Percentiles rank a stretch among this genome's conserved stretches.
These are phyloP conservation scores for Acanthacorydalis orientalis DNA, from an alignment of 2,888 invertebrate genomes.

Conservation along the genomic window DNA sequence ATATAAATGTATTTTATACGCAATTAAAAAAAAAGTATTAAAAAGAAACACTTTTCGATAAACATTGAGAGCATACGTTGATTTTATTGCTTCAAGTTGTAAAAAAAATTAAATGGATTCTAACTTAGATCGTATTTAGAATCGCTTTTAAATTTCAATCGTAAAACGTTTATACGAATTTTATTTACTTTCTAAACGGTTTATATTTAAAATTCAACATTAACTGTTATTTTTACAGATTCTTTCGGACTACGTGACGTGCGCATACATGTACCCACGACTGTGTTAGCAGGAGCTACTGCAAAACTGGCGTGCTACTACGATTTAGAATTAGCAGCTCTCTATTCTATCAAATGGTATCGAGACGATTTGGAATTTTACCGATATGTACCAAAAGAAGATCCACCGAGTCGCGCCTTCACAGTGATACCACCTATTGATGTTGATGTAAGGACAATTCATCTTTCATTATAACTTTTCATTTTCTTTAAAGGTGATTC, in stretches of 20 bases:
- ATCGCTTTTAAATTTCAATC: too few relatives aligned
- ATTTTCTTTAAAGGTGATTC: too few relatives aligned
- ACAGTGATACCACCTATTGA: neutral
- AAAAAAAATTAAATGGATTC: too few relatives aligned
- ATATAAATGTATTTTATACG: too few relatives aligned
- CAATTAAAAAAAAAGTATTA: too few relatives aligned
- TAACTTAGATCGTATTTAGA: too few relatives aligned
- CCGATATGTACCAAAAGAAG: constrained; percentile 5
- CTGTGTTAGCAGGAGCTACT: constrained; percentile 18
- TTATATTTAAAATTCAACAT: neutral
- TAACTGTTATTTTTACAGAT: constrained; percentile 1
- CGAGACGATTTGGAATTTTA: constrained; percentile 4
- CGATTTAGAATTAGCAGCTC: constrained; percentile 17
- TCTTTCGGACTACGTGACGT: constrained; percentile 1
- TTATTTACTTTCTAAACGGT: too few relatives aligned
- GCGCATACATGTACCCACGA: constrained; percentile 15
- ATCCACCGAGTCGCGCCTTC: constrained; percentile 4
- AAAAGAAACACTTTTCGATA: too few relatives aligned
- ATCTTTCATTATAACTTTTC: too few relatives aligned
- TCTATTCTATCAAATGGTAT: constrained; percentile 6
- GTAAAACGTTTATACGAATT: too few relatives aligned
- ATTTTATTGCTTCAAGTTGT: too few relatives aligned
- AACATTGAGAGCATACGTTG: too few relatives aligned
- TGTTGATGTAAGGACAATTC: constrained; percentile 3
- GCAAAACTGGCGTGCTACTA: constrained; percentile 22